Percentiles rank a stretch among this genome's conserved stretches.
phyloP scores from a whole-genome alignment of 1,140 invertebrate species.

The Ruditapes philippinarum region DNA sequence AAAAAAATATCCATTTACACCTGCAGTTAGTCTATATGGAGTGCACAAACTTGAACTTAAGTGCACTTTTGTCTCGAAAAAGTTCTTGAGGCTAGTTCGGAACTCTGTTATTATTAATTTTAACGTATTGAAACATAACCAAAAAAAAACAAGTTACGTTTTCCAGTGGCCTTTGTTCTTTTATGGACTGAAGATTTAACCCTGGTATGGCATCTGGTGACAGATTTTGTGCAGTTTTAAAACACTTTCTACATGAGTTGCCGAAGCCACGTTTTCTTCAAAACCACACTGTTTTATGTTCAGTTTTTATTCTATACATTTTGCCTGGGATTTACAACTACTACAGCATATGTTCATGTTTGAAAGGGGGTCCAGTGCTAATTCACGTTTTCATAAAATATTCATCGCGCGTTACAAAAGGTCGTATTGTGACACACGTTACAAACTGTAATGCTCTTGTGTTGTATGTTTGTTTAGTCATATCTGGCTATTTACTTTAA shows the following conservation, averaged over 20 bases:
- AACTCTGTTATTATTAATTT: too few relatives aligned
- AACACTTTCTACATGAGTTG: background rate
- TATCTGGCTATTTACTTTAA: slow-evolving; percentile 53
- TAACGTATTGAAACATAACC: too few relatives aligned
- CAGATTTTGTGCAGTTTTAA: background rate
- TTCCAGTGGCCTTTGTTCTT: background rate
- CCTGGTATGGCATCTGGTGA: background rate
- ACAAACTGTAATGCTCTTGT: background rate
- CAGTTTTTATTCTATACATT: background rate
- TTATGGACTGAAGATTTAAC: background rate
- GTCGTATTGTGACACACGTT: slow-evolving; percentile 18
- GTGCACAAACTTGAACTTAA: too few relatives aligned
- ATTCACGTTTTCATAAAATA: slow-evolving; percentile 68
- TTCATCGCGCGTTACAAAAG: slow-evolving; percentile 47
- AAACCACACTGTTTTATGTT: background rate
- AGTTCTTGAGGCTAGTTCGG: too few relatives aligned
- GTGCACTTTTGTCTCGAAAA: too few relatives aligned
- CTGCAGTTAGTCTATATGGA: too few relatives aligned
- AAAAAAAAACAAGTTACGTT: too few relatives aligned
- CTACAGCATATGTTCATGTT: slow-evolving; percentile 42
- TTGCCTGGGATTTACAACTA: slow-evolving; percentile 16
- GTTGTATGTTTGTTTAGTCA: slow-evolving; percentile 34
- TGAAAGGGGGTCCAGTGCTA: slow-evolving; percentile 19
- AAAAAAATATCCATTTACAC: too few relatives aligned
- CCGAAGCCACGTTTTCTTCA: background rate